phyloP scores from a whole-genome alignment of 2,797 vertebrate species.

The Argya squamiceps region DNA sequence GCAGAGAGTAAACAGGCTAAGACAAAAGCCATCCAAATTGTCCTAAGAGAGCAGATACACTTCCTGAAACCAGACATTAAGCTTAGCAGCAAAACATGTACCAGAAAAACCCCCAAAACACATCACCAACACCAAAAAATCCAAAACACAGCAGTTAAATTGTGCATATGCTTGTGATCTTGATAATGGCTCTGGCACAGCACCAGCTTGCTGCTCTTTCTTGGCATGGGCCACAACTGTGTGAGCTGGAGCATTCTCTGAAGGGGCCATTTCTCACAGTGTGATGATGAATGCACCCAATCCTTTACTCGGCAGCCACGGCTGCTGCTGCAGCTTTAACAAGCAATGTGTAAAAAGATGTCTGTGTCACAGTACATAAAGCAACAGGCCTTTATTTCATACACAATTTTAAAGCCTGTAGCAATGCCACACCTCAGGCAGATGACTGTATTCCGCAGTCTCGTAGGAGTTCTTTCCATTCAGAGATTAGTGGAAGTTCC shows the following conservation, averaged over 20 bases:
- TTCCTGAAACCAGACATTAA: slow-evolving; percentile 10
- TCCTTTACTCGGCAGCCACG: neutral
- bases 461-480: neutral
- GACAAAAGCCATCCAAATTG: neutral
- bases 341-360: neutral
- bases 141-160: neutral
- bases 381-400: neutral
- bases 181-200: slow-evolving; percentile 12
- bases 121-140: neutral
- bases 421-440: neutral
- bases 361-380: neutral
- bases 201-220: neutral
- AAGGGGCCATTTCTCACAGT: neutral
- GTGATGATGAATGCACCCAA: neutral
- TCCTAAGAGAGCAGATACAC: neutral
- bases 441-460: neutral
- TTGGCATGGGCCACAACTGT: neutral
- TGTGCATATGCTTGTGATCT: slow-evolving; percentile 12
- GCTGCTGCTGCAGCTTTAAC: neutral
- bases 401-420: neutral
- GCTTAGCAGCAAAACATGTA: neutral
- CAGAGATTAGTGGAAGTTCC: neutral
- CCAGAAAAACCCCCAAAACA: neutral
- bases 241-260: neutral
- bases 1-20: neutral